Percentiles rank a stretch among this genome's conserved stretches.
Conservation (phyloP, 2,113 vertebrate genomes). For the Tachuris rubrigastra region DNA sequence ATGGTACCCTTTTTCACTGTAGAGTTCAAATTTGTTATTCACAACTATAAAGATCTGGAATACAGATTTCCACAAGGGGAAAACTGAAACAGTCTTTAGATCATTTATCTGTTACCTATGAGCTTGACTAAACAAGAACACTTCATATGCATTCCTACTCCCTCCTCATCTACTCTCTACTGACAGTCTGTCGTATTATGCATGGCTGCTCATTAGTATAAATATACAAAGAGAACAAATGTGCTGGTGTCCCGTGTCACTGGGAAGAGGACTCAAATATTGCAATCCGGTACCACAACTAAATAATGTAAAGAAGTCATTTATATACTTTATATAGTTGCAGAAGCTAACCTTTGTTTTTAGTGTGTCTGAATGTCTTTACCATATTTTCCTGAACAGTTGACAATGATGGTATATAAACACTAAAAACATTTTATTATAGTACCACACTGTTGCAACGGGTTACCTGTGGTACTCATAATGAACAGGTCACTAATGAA, state of each 20-base stretch:
- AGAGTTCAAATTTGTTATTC: not conserved
- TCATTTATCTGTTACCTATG: not conserved
- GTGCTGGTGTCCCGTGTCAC: not conserved
- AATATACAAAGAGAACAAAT: not conserved
- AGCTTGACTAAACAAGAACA: not conserved
- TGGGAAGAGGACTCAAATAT: not conserved
- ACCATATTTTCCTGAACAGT: not conserved
- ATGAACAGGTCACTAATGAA: slow-evolving; percentile 44
- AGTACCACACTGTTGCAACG: not conserved
- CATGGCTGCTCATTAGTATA: not conserved
- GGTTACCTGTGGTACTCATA: not conserved
- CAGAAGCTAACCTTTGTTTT: not conserved
- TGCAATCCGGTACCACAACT: not conserved
- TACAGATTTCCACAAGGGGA: not conserved
- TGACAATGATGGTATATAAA: slow-evolving; percentile 34
- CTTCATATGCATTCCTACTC: not conserved
- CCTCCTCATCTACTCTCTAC: not conserved
- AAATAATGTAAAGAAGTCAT: not conserved
- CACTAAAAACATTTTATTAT: slow-evolving; percentile 34
- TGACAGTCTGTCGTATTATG: not conserved
- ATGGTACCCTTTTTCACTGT: not conserved
- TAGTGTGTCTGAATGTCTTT: not conserved
- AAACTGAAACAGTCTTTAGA: not conserved
- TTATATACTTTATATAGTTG: not conserved
- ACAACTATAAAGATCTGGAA: not conserved